These are phyloP conservation scores for Oscheius sp. DNA, from an alignment of 1,140 invertebrate genomes.

Conservation along the genomic window DNA sequence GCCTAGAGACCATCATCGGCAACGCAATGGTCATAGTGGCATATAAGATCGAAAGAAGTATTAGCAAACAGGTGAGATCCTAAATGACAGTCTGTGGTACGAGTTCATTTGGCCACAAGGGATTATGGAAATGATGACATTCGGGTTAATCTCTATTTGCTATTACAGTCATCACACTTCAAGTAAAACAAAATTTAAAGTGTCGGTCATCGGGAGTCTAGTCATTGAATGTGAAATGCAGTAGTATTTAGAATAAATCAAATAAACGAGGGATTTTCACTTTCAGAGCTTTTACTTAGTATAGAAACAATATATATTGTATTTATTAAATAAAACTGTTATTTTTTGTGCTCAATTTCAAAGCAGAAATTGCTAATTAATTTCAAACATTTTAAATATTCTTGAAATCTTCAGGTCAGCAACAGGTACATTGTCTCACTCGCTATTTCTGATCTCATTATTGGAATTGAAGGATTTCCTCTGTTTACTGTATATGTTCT, in stretches of 20 bases:
- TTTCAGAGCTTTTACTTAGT: too few species aligned
- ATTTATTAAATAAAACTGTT: too few species aligned
- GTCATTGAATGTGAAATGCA: neutral
- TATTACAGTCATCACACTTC: constrained; percentile 31
- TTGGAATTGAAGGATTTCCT: constrained; percentile 75
- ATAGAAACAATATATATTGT: too few species aligned
- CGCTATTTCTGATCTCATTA: constrained; percentile 94
- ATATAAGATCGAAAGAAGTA: constrained; percentile 64
- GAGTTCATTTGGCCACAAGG: neutral
- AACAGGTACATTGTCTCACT: constrained; percentile 99
- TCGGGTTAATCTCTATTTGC: neutral
- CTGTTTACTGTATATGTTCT: constrained; percentile 69
- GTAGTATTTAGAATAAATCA: neutral
- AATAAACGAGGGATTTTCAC: constrained; percentile 7
- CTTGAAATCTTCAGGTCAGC: constrained; percentile 75
- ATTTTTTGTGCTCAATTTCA: too few species aligned
- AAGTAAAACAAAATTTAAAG: neutral
- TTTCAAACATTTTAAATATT: constrained; percentile 27
- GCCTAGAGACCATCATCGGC: constrained; percentile 87
- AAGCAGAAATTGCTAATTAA: constrained; percentile 25
- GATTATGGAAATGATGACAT: constrained; percentile 10
- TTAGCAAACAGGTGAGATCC: constrained; percentile 56
- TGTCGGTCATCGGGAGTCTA: neutral
- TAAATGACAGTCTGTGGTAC: neutral
- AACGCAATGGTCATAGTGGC: constrained; percentile 93